phyloP scores from a whole-genome alignment of 2,797 vertebrate species.

The Crenichthys baileyi region DNA sequence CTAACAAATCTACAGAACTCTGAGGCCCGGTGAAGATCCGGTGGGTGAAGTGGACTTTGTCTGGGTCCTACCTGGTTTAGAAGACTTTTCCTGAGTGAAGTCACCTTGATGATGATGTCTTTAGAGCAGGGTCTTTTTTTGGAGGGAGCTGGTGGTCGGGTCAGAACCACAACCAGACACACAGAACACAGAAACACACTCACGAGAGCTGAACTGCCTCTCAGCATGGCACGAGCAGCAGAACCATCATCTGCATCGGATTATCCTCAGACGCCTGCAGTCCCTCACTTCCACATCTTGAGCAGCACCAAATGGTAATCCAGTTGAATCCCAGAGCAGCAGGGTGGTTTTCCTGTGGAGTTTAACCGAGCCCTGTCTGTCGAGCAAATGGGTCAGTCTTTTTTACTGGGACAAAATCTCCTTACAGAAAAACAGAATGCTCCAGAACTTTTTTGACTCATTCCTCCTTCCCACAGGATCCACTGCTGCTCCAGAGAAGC shows the following conservation, averaged over 20 bases:
- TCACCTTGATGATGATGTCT: neutral
- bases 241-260: conserved; percentile 33
- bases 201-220: conserved; percentile 1
- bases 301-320: neutral
- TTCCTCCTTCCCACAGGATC: neutral
- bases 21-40: neutral
- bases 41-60: neutral
- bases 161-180: conserved; percentile 19
- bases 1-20: neutral
- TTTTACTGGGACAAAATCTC: neutral
- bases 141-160: neutral
- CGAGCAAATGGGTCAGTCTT: neutral
- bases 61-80: neutral
- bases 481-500: neutral
- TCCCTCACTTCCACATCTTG: neutral
- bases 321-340: too few species aligned
- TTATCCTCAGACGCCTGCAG: neutral
- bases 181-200: conserved; percentile 40
- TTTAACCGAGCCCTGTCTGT: neutral
- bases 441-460: neutral
- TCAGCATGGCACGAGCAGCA: conserved; percentile 49
- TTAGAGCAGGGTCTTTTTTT: rapidly evolving
- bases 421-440: neutral
- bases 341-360: neutral
- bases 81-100: rapidly evolving